Percentiles rank a stretch among this genome's conserved stretches.
Conservation (phyloP, 2,797 vertebrate species). For the Champsocephalus esox region DNA sequence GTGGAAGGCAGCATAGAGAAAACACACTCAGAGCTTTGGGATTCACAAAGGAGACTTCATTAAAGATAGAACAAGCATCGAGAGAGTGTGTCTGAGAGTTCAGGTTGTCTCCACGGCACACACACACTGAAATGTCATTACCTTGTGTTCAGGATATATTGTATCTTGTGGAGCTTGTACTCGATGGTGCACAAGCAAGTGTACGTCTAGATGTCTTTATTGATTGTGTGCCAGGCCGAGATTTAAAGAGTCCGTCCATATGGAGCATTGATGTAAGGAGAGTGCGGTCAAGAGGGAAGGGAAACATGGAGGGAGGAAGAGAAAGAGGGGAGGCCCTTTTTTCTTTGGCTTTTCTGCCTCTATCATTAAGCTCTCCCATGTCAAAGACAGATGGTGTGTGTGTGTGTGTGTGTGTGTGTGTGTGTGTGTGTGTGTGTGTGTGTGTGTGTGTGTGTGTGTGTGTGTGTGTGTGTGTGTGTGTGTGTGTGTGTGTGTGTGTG, state of each 20-base stretch:
- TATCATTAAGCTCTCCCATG: conserved; percentile 88
- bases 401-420: conserved; percentile 30
- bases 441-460: conserved; percentile 42
- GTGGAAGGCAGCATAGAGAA: conserved; percentile 52
- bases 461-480: conserved; percentile 36
- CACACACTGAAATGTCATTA: conserved; percentile 60
- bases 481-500: conserved; percentile 13
- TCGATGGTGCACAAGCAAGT: conserved; percentile 32
- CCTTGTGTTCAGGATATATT: conserved; percentile 47
- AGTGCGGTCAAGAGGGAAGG: conserved; percentile 76
- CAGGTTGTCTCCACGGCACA: conserved; percentile 19
- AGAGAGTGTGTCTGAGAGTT: neutral
- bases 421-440: conserved; percentile 33
- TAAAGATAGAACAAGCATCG: conserved; percentile 62
- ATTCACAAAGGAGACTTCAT: conserved; percentile 65
- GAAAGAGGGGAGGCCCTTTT: conserved; percentile 66
- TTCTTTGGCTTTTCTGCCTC: conserved; percentile 83
- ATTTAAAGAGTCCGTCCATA: conserved; percentile 78
- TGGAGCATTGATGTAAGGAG: conserved; percentile 83
- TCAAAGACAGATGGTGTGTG: conserved; percentile 80
- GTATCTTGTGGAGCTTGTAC: conserved; percentile 38
- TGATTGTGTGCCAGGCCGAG: conserved; percentile 75
- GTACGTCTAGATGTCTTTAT: conserved; percentile 60
- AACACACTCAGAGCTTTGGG: conserved; percentile 33
- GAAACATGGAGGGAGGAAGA: conserved; percentile 50